These are phyloP conservation scores for Manis javanica DNA, from an alignment of 2,797 vertebrate genomes.

Conservation along the genomic window DNA sequence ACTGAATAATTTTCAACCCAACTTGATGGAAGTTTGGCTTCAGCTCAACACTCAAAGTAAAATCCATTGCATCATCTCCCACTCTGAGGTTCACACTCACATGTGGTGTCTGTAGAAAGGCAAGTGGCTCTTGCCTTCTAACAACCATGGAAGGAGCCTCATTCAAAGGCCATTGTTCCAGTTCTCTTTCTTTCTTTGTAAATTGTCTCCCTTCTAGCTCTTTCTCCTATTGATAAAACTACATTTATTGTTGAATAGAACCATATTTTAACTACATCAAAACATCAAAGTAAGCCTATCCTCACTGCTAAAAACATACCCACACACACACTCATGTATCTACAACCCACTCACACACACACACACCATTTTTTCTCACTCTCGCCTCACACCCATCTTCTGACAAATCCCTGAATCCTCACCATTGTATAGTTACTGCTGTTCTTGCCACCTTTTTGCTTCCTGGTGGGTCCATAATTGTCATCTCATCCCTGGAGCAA, in stretches of 20 bases:
- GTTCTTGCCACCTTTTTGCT: slow-evolving; percentile 78
- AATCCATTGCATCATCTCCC: not conserved
- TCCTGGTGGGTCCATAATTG: slow-evolving; percentile 81
- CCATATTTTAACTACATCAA: slow-evolving; percentile 49
- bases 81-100: not conserved
- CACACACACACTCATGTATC: not conserved
- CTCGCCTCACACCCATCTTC: slow-evolving; percentile 62
- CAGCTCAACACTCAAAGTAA: slow-evolving; percentile 62
- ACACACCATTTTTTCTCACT: slow-evolving; percentile 52
- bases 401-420: slow-evolving; percentile 65
- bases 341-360: not conserved
- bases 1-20: slow-evolving; percentile 56
- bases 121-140: not conserved
- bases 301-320: not conserved
- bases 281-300: slow-evolving; percentile 29
- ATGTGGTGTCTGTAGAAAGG: not conserved
- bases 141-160: not conserved
- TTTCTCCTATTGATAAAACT: not conserved
- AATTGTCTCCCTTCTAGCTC: not conserved
- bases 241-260: slow-evolving; percentile 30
- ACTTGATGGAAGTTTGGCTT: slow-evolving; percentile 68
- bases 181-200: not conserved
- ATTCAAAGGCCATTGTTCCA: slow-evolving; percentile 7
- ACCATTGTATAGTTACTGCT: slow-evolving; percentile 69
- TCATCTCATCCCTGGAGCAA: slow-evolving; percentile 79